These are phyloP conservation scores for Orbicella faveolata DNA, from an alignment of 64 coral and sea anemone species.

Conservation along the genomic window DNA sequence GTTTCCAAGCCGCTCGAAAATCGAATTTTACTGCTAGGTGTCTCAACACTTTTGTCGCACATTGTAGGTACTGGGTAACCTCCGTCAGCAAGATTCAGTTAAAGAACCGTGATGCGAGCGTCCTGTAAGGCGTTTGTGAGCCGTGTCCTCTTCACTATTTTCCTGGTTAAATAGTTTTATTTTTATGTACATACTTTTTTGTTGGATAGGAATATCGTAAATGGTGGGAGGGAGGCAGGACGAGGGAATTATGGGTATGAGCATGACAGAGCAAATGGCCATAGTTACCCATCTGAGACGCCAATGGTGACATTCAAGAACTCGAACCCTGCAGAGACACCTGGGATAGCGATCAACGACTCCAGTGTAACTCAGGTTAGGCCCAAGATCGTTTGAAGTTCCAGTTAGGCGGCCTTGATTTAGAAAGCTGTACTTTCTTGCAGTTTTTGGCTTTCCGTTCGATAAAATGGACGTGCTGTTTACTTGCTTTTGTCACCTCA, in stretches of 20 bases:
- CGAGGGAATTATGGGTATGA: background rate
- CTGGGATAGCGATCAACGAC: conserved; percentile 14
- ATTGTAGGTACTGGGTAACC: too few species aligned
- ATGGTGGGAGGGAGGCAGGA: background rate
- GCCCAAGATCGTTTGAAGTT: too few species aligned
- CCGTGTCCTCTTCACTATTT: background rate
- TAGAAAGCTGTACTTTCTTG: background rate
- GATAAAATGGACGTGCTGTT: background rate
- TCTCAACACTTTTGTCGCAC: too few species aligned
- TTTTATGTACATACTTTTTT: background rate
- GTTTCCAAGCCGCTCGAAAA: too few species aligned
- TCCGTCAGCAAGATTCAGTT: too few species aligned
- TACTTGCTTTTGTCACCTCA: too few species aligned
- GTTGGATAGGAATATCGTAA: background rate
- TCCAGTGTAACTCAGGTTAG: conserved; percentile 16
- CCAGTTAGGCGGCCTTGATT: background rate
- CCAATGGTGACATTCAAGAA: conserved; percentile 23
- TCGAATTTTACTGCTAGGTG: too few species aligned
- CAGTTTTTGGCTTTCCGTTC: background rate
- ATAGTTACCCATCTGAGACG: background rate
- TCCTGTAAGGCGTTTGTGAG: too few species aligned
- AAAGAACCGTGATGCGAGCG: too few species aligned
- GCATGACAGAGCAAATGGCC: background rate
- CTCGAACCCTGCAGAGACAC: background rate
- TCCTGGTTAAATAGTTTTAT: background rate